phyloP scores from a whole-genome alignment of 2,888 invertebrate genomes.

The Drosophila pseudotalamancana region DNA sequence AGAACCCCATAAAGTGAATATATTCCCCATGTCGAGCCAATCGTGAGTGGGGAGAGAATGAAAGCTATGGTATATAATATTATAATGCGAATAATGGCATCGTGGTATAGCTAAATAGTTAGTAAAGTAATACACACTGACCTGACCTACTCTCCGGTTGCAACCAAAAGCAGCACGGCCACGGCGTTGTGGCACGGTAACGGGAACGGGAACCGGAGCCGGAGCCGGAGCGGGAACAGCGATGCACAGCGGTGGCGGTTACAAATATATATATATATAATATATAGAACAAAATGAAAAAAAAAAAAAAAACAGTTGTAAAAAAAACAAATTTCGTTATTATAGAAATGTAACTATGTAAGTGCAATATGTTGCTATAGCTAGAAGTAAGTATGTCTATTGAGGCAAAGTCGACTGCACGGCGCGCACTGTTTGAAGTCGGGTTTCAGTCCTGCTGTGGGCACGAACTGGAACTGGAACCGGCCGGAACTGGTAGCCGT shows the following conservation, averaged over 20 bases:
- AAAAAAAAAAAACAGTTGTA: conserved; percentile 26
- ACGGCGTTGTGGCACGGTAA: neutral
- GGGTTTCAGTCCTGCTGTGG: conserved; percentile 49
- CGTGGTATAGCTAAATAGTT: conserved; percentile 44
- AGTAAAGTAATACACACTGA: conserved; percentile 68
- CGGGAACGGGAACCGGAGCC: conserved; percentile 26
- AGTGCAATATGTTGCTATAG: conserved; percentile 17
- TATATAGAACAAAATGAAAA: conserved; percentile 17
- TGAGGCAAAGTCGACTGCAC: conserved; percentile 54
- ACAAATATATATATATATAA: conserved; percentile 22
- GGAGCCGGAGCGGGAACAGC: conserved; percentile 17
- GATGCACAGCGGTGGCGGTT: conserved; percentile 62
- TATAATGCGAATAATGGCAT: conserved; percentile 22
- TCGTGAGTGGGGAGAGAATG: neutral
- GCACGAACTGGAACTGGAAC: conserved; percentile 23
- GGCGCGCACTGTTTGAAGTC: conserved; percentile 74
- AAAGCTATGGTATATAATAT: neutral
- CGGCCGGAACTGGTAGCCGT: conserved; percentile 19
- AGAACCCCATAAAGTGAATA: conserved; percentile 15
- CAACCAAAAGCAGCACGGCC: conserved; percentile 29
- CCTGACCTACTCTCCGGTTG: conserved; percentile 75
- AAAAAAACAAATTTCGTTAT: conserved; percentile 45
- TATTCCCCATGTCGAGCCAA: neutral
- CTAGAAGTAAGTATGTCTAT: conserved; percentile 15
- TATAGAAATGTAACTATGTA: conserved; percentile 49